These are phyloP conservation scores for Monochamus alternatus DNA, from an alignment of 2,888 invertebrate genomes.

Conservation along the genomic window DNA sequence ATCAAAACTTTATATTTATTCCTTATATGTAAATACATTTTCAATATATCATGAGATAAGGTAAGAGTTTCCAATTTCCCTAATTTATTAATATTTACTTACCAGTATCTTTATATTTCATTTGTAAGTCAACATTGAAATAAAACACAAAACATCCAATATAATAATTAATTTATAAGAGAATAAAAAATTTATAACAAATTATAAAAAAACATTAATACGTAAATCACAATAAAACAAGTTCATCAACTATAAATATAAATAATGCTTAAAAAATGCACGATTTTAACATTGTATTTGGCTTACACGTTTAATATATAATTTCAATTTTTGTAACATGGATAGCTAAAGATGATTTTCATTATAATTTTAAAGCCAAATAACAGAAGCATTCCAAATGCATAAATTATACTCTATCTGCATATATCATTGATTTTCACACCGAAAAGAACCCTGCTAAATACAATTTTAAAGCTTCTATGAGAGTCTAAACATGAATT, in stretches of 20 bases:
- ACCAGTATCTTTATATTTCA: too few species aligned
- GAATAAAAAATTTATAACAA: conserved; percentile 39
- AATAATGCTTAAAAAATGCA: conserved; percentile 37
- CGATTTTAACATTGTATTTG: conserved; percentile 35
- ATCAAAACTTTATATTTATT: too few species aligned
- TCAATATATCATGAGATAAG: too few species aligned
- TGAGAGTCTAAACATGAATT: conserved; percentile 58
- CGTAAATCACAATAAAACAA: conserved; percentile 42
- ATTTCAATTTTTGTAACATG: conserved; percentile 48
- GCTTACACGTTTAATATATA: conserved; percentile 40
- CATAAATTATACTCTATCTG: conserved; percentile 42
- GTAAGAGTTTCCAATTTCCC: too few species aligned
- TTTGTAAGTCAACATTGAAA: background rate
- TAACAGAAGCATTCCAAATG: conserved; percentile 59
- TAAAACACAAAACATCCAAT: background rate
- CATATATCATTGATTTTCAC: conserved; percentile 46
- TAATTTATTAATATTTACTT: too few species aligned
- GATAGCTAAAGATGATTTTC: conserved; percentile 45
- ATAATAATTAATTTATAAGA: conserved; percentile 44
- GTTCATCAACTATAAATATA: conserved; percentile 27
- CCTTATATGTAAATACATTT: too few species aligned
- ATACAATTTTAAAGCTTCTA: conserved; percentile 61
- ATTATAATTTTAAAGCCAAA: conserved; percentile 51
- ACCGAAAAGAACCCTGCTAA: conserved; percentile 60
- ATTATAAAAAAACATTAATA: conserved; percentile 39